phyloP scores from a whole-genome alignment of 92 coral and sea anemone genomes.

The Parazoanthus darwini region DNA sequence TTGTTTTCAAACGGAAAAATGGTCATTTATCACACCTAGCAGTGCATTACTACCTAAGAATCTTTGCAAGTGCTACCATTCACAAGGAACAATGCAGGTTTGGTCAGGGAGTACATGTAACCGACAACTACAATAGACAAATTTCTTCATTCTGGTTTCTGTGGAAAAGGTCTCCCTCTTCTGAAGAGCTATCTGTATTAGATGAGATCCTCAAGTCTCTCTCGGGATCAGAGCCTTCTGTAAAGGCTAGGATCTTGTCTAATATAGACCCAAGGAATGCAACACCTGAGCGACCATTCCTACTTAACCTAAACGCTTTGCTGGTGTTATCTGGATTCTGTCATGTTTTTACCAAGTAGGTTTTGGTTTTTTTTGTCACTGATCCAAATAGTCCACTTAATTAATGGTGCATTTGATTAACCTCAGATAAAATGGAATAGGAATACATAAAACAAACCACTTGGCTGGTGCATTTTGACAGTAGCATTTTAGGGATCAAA shows the following conservation, averaged over 20 bases:
- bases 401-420: not conserved
- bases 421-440: not conserved
- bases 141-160: conserved; percentile 30
- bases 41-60: not conserved
- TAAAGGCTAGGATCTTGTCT: not conserved
- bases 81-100: conserved; percentile 14
- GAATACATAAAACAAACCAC: conserved; percentile 1
- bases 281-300: conserved; percentile 17
- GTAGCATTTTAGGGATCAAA: conserved; percentile 6
- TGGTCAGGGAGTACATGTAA: conserved; percentile 1
- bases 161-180: conserved; percentile 27
- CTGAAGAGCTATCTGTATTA: conserved; percentile 22
- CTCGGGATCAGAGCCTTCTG: conserved; percentile 4
- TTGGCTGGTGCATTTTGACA: not conserved
- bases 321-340: conserved; percentile 15
- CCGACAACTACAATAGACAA: conserved; percentile 31
- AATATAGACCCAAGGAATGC: conserved; percentile 6
- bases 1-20: conserved; percentile 18
- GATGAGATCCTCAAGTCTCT: conserved; percentile 19
- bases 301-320: not conserved
- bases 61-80: conserved; percentile 32
- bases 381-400: not conserved
- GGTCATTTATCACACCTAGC: conserved; percentile 46
- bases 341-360: conserved; percentile 12
- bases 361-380: not conserved